A percentile compares a stretch with the other conserved stretches of the same genome.
phyloP scores from a whole-genome alignment of 2,797 vertebrate genomes.

The Taeniopygia guttata region DNA sequence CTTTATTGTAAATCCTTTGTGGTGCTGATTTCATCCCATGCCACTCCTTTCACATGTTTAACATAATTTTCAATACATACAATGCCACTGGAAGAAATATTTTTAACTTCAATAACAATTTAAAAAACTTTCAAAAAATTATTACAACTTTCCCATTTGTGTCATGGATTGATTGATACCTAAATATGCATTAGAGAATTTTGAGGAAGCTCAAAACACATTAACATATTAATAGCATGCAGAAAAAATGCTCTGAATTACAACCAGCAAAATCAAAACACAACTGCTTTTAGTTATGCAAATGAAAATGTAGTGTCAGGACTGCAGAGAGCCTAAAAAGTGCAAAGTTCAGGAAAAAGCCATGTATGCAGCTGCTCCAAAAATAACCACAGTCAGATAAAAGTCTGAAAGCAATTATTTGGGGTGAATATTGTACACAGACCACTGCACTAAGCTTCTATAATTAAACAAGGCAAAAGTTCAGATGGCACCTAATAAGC shows the following conservation, averaged over 20 bases:
- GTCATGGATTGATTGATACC: background rate
- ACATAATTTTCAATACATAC: background rate
- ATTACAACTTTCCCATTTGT: background rate
- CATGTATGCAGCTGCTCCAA: background rate
- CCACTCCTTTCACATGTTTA: background rate
- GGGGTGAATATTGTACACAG: slow-evolving; percentile 36
- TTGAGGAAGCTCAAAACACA: background rate
- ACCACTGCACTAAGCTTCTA: slow-evolving; percentile 46
- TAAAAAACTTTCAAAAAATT: background rate
- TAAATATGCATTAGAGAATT: background rate
- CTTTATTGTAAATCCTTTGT: background rate
- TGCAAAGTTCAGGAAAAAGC: slow-evolving; percentile 32
- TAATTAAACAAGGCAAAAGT: slow-evolving; percentile 58
- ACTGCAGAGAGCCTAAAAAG: slow-evolving; percentile 2
- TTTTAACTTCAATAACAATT: background rate
- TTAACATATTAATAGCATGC: background rate
- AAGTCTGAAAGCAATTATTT: slow-evolving; percentile 60
- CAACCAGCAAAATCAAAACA: background rate
- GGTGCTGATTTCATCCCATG: background rate
- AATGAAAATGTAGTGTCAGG: background rate
- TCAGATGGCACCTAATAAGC: slow-evolving; percentile 58
- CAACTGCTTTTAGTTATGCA: background rate
- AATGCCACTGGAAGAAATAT: background rate
- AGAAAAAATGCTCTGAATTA: background rate
- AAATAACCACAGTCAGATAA: slow-evolving; percentile 40